A percentile compares a stretch with the other conserved stretches of the same genome.
Evolutionary conservation across 2,113 vertebrate genomes (phyloP).

Genomic region (Galeopterus variegatus): DNA sequence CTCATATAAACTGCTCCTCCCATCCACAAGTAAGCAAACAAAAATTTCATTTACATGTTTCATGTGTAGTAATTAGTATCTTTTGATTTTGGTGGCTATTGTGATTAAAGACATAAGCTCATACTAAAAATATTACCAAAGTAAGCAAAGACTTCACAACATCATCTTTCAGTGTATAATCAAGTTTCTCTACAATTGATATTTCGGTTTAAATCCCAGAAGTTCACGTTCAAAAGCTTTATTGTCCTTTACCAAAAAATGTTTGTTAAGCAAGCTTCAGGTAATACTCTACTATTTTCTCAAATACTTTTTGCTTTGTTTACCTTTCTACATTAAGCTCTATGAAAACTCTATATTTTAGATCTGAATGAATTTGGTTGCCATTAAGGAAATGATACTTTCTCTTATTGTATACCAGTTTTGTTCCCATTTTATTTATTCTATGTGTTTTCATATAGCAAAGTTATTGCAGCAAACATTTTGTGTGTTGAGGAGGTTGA

Average conservation of each 20-base stretch:
- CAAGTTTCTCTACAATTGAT: constrained; percentile 12
- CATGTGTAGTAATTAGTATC: not conserved
- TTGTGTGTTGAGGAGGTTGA: not conserved
- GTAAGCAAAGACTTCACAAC: not conserved
- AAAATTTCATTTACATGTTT: constrained; percentile 1
- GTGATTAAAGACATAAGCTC: not conserved
- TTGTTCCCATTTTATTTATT: constrained; percentile 52
- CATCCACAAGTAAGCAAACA: not conserved
- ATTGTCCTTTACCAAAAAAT: constrained; percentile 16
- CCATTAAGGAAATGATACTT: not conserved
- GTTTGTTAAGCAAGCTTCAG: constrained; percentile 48
- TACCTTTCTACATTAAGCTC: constrained; percentile 47
- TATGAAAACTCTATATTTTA: constrained; percentile 33
- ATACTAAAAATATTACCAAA: constrained; percentile 10
- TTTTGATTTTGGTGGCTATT: constrained; percentile 36
- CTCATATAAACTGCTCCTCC: not conserved
- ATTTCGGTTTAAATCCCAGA: constrained; percentile 50
- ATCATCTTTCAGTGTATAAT: constrained; percentile 29
- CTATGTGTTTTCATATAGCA: not conserved
- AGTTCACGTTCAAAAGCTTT: constrained; percentile 47
- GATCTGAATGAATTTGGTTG: not conserved
- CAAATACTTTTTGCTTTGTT: constrained; percentile 14
- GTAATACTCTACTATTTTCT: constrained; percentile 57
- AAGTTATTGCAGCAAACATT: constrained; percentile 14
- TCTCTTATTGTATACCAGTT: not conserved